Percentiles rank a stretch among this genome's conserved stretches.
These are phyloP conservation scores for Hedychridium roseum DNA, from an alignment of 2,888 invertebrate species.

Conservation along the genomic window DNA sequence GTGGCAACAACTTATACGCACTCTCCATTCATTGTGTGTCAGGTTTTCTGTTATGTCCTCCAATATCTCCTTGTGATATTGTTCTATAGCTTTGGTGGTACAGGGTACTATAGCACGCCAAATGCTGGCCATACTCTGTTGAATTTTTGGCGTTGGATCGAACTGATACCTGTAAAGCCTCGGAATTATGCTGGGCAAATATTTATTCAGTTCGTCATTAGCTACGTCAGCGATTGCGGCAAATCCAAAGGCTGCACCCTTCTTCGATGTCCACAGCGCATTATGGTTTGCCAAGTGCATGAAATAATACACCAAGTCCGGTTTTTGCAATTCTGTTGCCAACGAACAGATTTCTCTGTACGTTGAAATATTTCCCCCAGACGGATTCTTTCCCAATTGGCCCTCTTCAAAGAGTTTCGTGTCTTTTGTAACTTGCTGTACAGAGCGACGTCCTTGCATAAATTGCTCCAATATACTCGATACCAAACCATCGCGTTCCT, in stretches of 20 bases:
- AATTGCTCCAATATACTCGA: constrained; percentile 83
- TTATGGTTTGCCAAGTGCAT: constrained; percentile 96
- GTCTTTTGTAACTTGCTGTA: constrained; percentile 78
- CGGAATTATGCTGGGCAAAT: constrained; percentile 86
- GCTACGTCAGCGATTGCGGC: constrained; percentile 86
- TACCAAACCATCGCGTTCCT: constrained; percentile 76
- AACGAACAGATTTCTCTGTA: constrained; percentile 94
- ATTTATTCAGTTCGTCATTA: constrained; percentile 81
- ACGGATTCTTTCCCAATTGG: constrained; percentile 84
- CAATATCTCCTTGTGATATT: constrained; percentile 82
- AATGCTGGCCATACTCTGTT: constrained; percentile 92
- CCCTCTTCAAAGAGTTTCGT: constrained; percentile 91
- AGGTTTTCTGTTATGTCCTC: constrained; percentile 82
- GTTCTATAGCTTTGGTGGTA: constrained; percentile 84
- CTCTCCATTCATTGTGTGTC: constrained; percentile 86
- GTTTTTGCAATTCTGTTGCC: constrained; percentile 93
- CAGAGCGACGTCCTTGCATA: constrained; percentile 78
- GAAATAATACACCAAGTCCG: constrained; percentile 94
- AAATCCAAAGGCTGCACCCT: constrained; percentile 94
- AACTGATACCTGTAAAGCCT: constrained; percentile 88
- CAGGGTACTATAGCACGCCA: constrained; percentile 91
- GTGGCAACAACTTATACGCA: constrained; percentile 89
- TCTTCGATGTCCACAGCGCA: constrained; percentile 93
- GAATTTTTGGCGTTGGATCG: constrained; percentile 91
- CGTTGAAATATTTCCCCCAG: constrained; percentile 90